Percentiles rank a stretch among this genome's conserved stretches.
phyloP scores from a whole-genome alignment of 1,140 invertebrate species.

The Drosophila nasuta region DNA sequence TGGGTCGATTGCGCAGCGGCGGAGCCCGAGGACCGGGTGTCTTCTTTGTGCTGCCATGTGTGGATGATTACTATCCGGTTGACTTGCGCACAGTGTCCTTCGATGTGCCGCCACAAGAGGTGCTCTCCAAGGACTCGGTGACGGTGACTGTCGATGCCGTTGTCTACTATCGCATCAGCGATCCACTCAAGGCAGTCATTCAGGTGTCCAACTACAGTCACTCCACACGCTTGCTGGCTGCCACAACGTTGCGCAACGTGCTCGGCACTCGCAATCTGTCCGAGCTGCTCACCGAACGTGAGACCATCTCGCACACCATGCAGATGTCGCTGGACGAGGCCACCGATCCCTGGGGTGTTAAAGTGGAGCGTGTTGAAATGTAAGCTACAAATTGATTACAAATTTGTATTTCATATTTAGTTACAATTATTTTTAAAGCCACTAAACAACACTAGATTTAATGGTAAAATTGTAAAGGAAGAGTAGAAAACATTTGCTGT shows the following conservation, averaged over 20 bases:
- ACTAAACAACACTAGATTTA: too few relatives aligned
- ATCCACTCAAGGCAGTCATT: constrained; percentile 93
- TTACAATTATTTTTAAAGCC: too few relatives aligned
- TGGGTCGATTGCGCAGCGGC: constrained; percentile 90
- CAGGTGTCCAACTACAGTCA: constrained; percentile 92
- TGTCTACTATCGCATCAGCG: constrained; percentile 93
- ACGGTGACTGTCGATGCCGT: constrained; percentile 97
- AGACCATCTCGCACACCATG: constrained; percentile 90
- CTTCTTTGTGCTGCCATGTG: constrained; percentile 96
- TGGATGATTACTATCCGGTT: constrained; percentile 95
- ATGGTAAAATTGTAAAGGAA: too few relatives aligned
- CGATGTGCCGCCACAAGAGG: constrained; percentile 88
- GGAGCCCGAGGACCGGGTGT: constrained; percentile 89
- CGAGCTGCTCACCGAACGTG: constrained; percentile 89
- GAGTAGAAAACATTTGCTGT: too few relatives aligned
- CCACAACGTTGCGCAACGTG: constrained; percentile 95
- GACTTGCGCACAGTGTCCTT: constrained; percentile 91
- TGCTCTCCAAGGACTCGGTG: constrained; percentile 96
- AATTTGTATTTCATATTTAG: too few relatives aligned
- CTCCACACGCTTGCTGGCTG: constrained; percentile 93
- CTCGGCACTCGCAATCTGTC: constrained; percentile 96
- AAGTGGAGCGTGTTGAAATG: constrained; percentile 98
- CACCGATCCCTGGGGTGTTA: constrained; percentile 98
- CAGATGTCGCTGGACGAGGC: constrained; percentile 88
- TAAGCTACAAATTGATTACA: constrained; percentile 85